Conservation (phyloP, 2,113 vertebrate genomes). For the Condylura cristata region DNA sequence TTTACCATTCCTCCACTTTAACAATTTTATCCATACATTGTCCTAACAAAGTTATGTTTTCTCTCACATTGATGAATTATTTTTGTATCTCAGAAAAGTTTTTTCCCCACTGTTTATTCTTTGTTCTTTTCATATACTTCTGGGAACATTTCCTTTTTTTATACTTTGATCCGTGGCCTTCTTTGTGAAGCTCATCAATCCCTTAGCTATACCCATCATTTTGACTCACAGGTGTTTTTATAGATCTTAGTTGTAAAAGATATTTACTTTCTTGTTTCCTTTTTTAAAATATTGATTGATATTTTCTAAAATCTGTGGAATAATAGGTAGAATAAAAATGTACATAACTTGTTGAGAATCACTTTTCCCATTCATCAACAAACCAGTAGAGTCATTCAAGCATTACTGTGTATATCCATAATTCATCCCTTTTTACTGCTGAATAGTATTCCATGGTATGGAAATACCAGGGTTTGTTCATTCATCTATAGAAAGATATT, state of each 20-base stretch:
- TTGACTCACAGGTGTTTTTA: not conserved
- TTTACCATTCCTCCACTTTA: not conserved
- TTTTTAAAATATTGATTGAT: not conserved
- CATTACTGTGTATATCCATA: not conserved
- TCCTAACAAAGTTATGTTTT: conserved; percentile 9
- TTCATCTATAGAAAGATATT: not conserved
- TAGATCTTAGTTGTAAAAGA: not conserved
- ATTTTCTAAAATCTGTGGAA: not conserved
- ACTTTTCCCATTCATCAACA: not conserved
- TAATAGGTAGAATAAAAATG: not conserved
- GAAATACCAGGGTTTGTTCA: not conserved
- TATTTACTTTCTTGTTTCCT: not conserved
- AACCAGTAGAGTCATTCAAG: not conserved
- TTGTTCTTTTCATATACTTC: not conserved
- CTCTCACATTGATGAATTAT: not conserved
- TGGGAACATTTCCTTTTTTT: not conserved
- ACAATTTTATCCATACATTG: not conserved
- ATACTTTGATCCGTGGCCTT: not conserved
- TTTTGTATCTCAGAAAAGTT: not conserved
- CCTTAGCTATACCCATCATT: not conserved
- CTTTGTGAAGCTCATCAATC: not conserved
- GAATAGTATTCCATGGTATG: not conserved
- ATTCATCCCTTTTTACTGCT: not conserved
- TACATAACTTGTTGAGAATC: not conserved
- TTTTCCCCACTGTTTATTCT: not conserved